Evolutionary conservation across 2,113 vertebrate species (phyloP).

Genomic region (Emydocephalus ijimae): DNA sequence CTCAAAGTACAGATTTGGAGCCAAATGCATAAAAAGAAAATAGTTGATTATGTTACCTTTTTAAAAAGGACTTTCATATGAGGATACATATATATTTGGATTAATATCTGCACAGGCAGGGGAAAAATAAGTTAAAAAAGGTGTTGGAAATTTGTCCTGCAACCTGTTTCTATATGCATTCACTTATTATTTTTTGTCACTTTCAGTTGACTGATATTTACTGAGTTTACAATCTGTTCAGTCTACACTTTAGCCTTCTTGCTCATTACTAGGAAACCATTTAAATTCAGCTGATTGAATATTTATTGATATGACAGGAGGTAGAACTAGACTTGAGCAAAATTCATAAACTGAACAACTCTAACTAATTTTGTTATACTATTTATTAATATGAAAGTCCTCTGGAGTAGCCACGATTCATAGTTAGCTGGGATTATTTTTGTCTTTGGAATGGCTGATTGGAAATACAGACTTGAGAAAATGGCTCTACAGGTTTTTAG

Average conservation of each 20-base stretch:
- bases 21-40: background rate
- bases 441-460: background rate
- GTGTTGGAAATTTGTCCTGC: background rate
- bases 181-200: background rate
- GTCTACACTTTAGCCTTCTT: background rate
- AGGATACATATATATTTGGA: background rate
- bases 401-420: background rate
- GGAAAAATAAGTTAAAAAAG: background rate
- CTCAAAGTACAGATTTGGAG: background rate
- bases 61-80: slow-evolving; percentile 19
- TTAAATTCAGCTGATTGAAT: background rate
- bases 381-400: background rate
- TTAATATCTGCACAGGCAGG: background rate
- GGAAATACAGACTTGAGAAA: background rate
- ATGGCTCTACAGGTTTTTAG: slow-evolving; percentile 32
- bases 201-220: background rate
- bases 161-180: background rate
- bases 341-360: background rate
- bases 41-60: background rate
- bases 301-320: background rate
- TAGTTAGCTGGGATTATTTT: background rate
- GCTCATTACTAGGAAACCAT: background rate
- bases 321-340: background rate
- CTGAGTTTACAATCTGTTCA: background rate
- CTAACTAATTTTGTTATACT: background rate